These are phyloP conservation scores for Andricus curvator DNA, from an alignment of 2,888 invertebrate genomes.

Conservation along the genomic window DNA sequence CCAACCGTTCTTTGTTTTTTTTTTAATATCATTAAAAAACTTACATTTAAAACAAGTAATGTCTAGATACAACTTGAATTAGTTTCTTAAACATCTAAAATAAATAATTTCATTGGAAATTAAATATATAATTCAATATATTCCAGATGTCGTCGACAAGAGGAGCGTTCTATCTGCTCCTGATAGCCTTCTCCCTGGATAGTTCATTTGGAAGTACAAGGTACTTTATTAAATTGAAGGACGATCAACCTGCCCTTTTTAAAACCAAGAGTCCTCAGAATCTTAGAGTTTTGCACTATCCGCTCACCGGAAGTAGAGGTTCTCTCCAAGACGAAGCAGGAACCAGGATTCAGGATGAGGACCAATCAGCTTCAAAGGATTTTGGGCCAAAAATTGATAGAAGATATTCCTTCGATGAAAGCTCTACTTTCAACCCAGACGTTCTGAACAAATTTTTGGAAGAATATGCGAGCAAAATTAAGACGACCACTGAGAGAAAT, in stretches of 20 bases:
- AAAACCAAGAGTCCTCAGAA: conserved; percentile 55
- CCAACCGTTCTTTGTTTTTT: no score
- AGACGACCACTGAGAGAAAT: conserved; percentile 67
- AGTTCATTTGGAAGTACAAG: conserved; percentile 42
- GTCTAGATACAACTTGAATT: no score
- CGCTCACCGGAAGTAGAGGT: conserved; percentile 60
- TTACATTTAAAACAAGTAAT: no score
- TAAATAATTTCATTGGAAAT: not conserved
- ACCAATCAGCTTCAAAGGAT: conserved; percentile 16
- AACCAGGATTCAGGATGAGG: conserved; percentile 61
- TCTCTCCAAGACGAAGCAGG: conserved; percentile 74
- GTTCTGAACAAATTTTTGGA: conserved; percentile 82
- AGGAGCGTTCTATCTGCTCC: conserved; percentile 61
- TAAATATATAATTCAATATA: conserved; percentile 16
- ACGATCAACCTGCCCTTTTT: conserved; percentile 61
- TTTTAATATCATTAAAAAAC: no score
- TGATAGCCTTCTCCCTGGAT: conserved; percentile 54
- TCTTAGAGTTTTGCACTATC: conserved; percentile 51
- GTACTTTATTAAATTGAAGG: conserved; percentile 57
- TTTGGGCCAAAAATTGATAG: conserved; percentile 62
- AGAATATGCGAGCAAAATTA: conserved; percentile 82
- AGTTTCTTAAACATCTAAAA: no score
- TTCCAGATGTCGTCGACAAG: conserved; percentile 69
- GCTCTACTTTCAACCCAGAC: conserved; percentile 80
- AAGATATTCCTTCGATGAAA: conserved; percentile 66